phyloP scores from a whole-genome alignment of 2,888 invertebrate genomes.

The Gari tellinella region DNA sequence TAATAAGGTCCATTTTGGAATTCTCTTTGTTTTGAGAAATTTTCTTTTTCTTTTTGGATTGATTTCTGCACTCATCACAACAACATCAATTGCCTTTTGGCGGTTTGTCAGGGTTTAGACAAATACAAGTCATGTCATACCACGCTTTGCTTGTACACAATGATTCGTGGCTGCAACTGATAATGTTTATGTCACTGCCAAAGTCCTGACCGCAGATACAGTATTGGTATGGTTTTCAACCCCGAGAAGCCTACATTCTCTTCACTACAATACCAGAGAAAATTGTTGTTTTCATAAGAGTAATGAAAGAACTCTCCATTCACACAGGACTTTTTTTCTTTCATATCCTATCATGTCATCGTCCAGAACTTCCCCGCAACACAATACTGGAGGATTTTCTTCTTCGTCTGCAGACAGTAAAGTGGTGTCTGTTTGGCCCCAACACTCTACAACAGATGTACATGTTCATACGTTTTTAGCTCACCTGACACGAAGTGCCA shows the following conservation, averaged over 20 bases:
- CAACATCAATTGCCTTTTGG: conserved; percentile 48
- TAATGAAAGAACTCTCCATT: conserved; percentile 43
- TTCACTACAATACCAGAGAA: conserved; percentile 25
- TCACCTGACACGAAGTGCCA: too few species aligned
- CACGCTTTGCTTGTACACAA: conserved; percentile 44
- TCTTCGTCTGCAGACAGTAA: conserved; percentile 2
- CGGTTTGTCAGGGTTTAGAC: conserved; percentile 26
- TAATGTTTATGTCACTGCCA: conserved; percentile 42
- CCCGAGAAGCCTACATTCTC: conserved; percentile 17
- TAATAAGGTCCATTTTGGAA: conserved; percentile 11
- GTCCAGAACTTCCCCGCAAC: conserved; percentile 30
- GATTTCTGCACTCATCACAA: conserved; percentile 26
- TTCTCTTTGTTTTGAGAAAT: background rate
- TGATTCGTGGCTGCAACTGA: conserved; percentile 42
- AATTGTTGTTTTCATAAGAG: conserved; percentile 23
- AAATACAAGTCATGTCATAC: conserved; percentile 47
- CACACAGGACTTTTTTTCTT: conserved; percentile 10
- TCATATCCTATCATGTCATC: conserved; percentile 27
- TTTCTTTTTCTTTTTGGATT: background rate
- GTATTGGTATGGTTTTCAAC: conserved; percentile 20
- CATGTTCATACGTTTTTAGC: too few species aligned
- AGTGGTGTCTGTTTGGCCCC: conserved; percentile 29
- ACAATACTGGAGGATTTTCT: conserved; percentile 3
- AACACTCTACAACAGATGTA: conserved; percentile 16
- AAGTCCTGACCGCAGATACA: conserved; percentile 41